Base-by-base conservation (phyloP, 2,113 vertebrate genomes). In the Melanocharis versteri region DNA sequence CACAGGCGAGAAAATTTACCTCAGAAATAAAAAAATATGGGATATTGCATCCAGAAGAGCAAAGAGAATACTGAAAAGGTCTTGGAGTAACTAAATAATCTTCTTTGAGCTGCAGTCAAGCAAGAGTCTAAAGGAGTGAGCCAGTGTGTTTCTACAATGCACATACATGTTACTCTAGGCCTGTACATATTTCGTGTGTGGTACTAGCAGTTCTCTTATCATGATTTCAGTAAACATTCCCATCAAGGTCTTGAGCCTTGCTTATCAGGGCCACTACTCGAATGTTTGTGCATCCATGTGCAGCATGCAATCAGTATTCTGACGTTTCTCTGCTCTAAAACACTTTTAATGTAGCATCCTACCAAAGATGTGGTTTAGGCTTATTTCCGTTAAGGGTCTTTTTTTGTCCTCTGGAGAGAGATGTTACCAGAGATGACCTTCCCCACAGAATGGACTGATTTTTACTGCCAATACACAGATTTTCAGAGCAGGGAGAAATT, bases 81-180 rank as follows among this genome's bases (percentile, higher is more conserved):
- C 21, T 35, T 70, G 31, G 17, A 27, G 22, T 71, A 40, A 37
- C 13, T 33, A 22, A 51, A 21, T 26, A 76, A 42, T 17, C 16
- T 80, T 79, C 21, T 83, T 39, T 66, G 27, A 57, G 16, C 13
- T 78, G n/a, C 22, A 51, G 27, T 31, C 16, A 31, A 44, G 31
- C 40, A 44, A 28, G 23, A 47, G 13, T 28, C 0, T 3, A 17
- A 65, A 51, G 31, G 45, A 78, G 18, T 0, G 13, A 60, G 58
- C 9, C 15, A 4, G 0, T 17, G 1, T 78, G n/a, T 45, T 70
- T 78, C 21, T 50, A 2, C 9, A 27, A 5, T 2, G 18, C 37
- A 33, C 21, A 7, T 8, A 3, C 6, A 4, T 5, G 1, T 58
- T 83, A 21, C 33, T 45, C 42, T 19, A 51, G 19, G 60, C 27